Evolutionary conservation across 2,113 vertebrate genomes (phyloP), one percentile per base, ranked within the genome.

Genomic region (Indicator maculatus): DNA sequence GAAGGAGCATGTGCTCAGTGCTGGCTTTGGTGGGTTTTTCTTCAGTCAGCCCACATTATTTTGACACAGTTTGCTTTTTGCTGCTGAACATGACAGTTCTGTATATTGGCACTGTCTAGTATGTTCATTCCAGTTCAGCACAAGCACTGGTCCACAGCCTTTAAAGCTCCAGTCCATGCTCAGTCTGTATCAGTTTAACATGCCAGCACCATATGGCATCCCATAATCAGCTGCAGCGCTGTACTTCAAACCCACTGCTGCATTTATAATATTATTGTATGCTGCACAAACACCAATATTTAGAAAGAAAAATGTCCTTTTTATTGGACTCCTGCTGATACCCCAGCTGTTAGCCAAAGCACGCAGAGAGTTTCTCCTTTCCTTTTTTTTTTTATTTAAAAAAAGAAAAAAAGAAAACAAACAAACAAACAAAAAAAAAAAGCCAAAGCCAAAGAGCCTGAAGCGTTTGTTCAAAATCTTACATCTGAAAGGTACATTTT

Each of bases 401-500:
- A 83, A 71, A 83, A 88, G 10, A 63, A 65, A 85, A 73, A 87
- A 63, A 65, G 83, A 73, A 87, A 12, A 3, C 11, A 12, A 20
- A 18, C 19, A 19, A 20, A 12, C 7, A 88, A 87, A 33, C 9
- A 24, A 85, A 77, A 85, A 85, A 77, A 85, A 45, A 45, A 18
- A 9, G 12, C 21, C 20, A 50, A 50, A 50, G 11, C 47, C 73
- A 77, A 89, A 93, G 79, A 84, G 89, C 94, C 93, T 17, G 74
- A 89, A 91, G 96, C 98, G 26, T 89, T 93, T 83, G 76, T 65
- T 27, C 76, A 96, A 96, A 93, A 96, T 80, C 73, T 84, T 91
- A 90, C 78, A 96, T 97, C 97, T 95, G 90, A 97, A 98, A 98
- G 97, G 98, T 98, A 97, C 91, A 98, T 98, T 98, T 97, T 98